Percentiles rank a stretch among this genome's conserved stretches.
Evolutionary conservation across 2,888 invertebrate genomes (phyloP).

Genomic region (Caenorhabditis sp.): DNA sequence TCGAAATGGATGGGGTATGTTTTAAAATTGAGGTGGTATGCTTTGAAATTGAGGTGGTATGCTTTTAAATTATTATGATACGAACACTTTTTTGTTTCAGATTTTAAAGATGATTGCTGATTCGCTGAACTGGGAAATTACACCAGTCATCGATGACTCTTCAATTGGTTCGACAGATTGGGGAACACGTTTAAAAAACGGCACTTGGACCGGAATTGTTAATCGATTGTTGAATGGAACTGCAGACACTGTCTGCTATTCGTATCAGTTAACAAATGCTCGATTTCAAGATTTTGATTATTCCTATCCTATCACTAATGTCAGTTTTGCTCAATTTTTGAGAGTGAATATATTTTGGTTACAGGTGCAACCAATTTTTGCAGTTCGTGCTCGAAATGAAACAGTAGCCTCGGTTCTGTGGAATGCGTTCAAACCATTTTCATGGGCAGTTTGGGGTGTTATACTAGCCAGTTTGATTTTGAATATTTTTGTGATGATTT

Average conservation of each 20-base stretch:
- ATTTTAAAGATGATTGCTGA: conserved; percentile 37
- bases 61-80: too few species aligned
- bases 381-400: conserved; percentile 30
- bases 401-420: conserved; percentile 49
- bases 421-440: conserved; percentile 63
- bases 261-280: conserved; percentile 55
- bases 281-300: conserved; percentile 50
- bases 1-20: too few species aligned
- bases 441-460: conserved; percentile 45
- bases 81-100: conserved; percentile 16
- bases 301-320: conserved; percentile 57
- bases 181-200: conserved; percentile 31
- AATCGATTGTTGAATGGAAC: conserved; percentile 56
- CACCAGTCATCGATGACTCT: conserved; percentile 27
- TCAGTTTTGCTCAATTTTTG: too few species aligned
- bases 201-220: conserved; percentile 55
- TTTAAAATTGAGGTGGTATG: too few species aligned
- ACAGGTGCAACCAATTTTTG: conserved; percentile 52
- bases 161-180: conserved; percentile 42
- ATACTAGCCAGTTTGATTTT: conserved; percentile 42
- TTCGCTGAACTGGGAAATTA: conserved; percentile 34
- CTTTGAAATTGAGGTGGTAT: too few species aligned
- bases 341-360: too few species aligned
- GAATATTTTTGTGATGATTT: conserved; percentile 31
- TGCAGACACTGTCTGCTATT: conserved; percentile 53